Percentiles rank a stretch among this genome's conserved stretches.
Evolutionary conservation across 1,140 invertebrate species (phyloP).

Genomic region (Scaptodrosophila lebanonensis): DNA sequence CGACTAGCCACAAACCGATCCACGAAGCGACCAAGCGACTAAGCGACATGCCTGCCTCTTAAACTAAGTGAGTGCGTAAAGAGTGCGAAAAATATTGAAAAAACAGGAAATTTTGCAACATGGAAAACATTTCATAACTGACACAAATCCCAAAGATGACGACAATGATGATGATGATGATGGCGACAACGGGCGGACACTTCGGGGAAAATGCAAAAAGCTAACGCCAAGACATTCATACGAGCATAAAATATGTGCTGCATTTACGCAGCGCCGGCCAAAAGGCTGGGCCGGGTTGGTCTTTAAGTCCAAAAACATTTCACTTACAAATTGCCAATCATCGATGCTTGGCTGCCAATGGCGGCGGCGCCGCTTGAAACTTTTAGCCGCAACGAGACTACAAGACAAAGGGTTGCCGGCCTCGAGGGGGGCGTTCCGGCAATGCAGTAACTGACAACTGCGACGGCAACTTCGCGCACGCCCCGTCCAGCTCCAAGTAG

Average conservation of each 20-base stretch:
- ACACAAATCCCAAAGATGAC: slow-evolving; percentile 37
- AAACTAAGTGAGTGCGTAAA: slow-evolving; percentile 51
- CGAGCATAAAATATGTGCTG: too few species aligned
- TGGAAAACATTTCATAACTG: slow-evolving; percentile 64
- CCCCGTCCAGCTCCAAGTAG: not conserved
- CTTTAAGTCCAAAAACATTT: slow-evolving; percentile 9
- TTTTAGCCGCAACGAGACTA: too few species aligned
- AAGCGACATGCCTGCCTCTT: slow-evolving; percentile 42
- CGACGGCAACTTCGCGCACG: too few species aligned
- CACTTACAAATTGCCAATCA: slow-evolving; percentile 36
- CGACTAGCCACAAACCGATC: slow-evolving; percentile 32
- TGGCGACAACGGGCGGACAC: not conserved
- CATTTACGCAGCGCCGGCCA: too few species aligned
- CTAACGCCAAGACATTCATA: not conserved
- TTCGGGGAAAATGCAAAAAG: slow-evolving; percentile 1
- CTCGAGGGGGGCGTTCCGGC: too few species aligned
- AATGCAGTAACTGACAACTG: slow-evolving; percentile 11
- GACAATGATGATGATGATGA: slow-evolving; percentile 34
- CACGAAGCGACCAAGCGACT: slow-evolving; percentile 31
- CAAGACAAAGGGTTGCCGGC: too few species aligned
- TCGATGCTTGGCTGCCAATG: not conserved
- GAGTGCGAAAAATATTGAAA: slow-evolving; percentile 41
- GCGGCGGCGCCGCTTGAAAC: too few species aligned
- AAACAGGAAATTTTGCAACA: slow-evolving; percentile 63
- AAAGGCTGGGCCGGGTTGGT: too few species aligned